Evolutionary conservation across 2,113 vertebrate species (phyloP), one percentile per base, ranked within the genome.

Genomic region (Cyanoliseus patagonus): DNA sequence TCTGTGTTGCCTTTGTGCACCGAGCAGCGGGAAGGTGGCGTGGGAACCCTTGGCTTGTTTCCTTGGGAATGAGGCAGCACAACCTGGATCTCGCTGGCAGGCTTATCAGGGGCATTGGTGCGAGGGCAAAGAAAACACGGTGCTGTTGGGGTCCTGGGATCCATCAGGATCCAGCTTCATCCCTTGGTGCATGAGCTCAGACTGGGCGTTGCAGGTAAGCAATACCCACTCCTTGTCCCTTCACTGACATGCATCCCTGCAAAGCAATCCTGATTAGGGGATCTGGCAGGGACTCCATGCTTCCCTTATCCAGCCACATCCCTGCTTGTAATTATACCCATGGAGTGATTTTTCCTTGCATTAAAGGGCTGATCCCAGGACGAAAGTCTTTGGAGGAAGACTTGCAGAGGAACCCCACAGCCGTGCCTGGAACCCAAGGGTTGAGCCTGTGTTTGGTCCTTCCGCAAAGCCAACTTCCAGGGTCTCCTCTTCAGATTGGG

Each of bases 1-100:
- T 61, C 67, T 55, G 39, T 63, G 88, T 79, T 62, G 87, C 92
- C 70, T 91, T 94, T 90, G 72, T 79, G 95, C 35, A 0, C 41
- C 0, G 81, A 95, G 76, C 93, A 79, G 93, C 17, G 28, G 93
- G 95, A 93, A 93, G 90, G 83, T 85, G 86, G 81, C 82, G 88
- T 94, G 93, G 93, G 85, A 95, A 86, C 51, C 77, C 81, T 93
- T 67, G 85, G 77, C 68, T 81, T 9, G 68, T 84, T 95, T 84
- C 92, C 90, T 92, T 94, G 94, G 82, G 92, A 92, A 80, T 55
- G 85, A 83, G 86, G 24, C 63, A 4, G 25, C 3, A 24, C 69
- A 30, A 76, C 73, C 77, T 76, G 92, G 13, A n/a, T 28, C 59
- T 27, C 3, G 0, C 75, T 17, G 42, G 33, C 33, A 3, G 57